These are phyloP conservation scores for Agelaius phoeniceus DNA, from an alignment of 2,113 vertebrate species.

Conservation along the genomic window DNA sequence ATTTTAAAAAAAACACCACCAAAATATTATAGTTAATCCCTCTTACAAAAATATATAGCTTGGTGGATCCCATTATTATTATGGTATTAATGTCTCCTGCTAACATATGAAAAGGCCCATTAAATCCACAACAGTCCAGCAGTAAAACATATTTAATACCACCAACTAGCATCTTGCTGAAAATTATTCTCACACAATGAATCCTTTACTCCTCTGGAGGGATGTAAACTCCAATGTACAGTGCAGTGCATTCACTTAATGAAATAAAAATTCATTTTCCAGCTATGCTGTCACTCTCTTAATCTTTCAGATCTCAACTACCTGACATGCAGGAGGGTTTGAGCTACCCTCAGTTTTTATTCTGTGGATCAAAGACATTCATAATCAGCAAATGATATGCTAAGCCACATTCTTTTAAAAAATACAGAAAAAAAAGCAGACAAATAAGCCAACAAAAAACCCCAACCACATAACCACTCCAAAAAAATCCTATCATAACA, in stretches of 20 bases:
- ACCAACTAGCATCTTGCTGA: background rate
- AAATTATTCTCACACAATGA: slow-evolving; percentile 37
- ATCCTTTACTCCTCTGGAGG: background rate
- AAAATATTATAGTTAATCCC: background rate
- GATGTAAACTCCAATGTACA: background rate
- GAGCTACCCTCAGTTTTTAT: background rate
- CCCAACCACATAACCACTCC: fast-evolving
- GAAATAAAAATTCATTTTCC: slow-evolving; percentile 7
- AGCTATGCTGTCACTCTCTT: background rate
- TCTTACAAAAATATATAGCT: slow-evolving; percentile 5
- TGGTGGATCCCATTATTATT: slow-evolving; percentile 4
- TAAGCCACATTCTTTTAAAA: background rate
- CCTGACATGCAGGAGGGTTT: background rate
- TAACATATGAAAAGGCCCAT: slow-evolving; percentile 36
- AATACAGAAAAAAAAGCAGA: background rate
- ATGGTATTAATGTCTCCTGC: slow-evolving; percentile 29
- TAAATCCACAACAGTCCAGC: slow-evolving; percentile 39
- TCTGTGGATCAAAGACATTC: background rate
- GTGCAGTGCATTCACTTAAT: background rate
- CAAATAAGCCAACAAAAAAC: background rate
- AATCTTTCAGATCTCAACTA: background rate
- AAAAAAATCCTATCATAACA: background rate
- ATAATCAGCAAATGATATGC: background rate
- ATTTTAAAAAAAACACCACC: background rate
- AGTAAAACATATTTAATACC: slow-evolving; percentile 17